Percentiles rank a stretch among this genome's conserved stretches.
Evolutionary conservation across 1,140 invertebrate genomes (phyloP).

Genomic region (Lordiphosa collinella): DNA sequence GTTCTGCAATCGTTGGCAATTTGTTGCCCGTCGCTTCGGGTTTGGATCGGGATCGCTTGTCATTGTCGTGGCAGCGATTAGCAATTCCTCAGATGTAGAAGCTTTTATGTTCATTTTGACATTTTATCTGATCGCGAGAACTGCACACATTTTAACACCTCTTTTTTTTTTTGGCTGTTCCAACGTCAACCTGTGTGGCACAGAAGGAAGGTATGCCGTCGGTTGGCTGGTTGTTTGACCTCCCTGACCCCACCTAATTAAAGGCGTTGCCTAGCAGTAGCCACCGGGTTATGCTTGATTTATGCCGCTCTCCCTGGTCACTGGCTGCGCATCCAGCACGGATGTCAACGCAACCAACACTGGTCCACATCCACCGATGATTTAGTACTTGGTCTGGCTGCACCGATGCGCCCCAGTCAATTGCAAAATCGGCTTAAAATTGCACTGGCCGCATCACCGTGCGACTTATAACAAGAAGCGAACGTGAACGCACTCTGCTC

Average conservation of each 20-base stretch:
- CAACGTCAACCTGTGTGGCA: constrained; percentile 33
- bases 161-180: constrained; percentile 25
- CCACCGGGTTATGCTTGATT: constrained; percentile 48
- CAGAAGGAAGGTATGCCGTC: constrained; percentile 11
- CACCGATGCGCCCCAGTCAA: constrained; percentile 69
- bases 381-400: constrained; percentile 56
- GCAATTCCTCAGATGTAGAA: constrained; percentile 79
- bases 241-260: neutral
- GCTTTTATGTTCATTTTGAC: constrained; percentile 79
- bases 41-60: constrained; percentile 22
- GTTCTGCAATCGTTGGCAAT: constrained; percentile 41
- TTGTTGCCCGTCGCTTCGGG: constrained; percentile 37
- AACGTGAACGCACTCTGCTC: constrained; percentile 23
- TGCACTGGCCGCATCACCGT: constrained; percentile 48
- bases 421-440: constrained; percentile 78
- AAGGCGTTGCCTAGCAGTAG: no score
- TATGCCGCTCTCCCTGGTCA: constrained; percentile 44
- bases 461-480: constrained; percentile 67
- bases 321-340: constrained; percentile 57
- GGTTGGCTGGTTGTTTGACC: constrained; percentile 6
- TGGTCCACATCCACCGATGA: constrained; percentile 31
- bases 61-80: constrained; percentile 59
- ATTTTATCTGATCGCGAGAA: constrained; percentile 79
- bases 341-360: constrained; percentile 53
- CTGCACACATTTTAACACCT: constrained; percentile 78